A percentile compares a stretch with the other conserved stretches of the same genome.
phyloP scores from a whole-genome alignment of 2,113 vertebrate species.

The Salvator merianae region DNA sequence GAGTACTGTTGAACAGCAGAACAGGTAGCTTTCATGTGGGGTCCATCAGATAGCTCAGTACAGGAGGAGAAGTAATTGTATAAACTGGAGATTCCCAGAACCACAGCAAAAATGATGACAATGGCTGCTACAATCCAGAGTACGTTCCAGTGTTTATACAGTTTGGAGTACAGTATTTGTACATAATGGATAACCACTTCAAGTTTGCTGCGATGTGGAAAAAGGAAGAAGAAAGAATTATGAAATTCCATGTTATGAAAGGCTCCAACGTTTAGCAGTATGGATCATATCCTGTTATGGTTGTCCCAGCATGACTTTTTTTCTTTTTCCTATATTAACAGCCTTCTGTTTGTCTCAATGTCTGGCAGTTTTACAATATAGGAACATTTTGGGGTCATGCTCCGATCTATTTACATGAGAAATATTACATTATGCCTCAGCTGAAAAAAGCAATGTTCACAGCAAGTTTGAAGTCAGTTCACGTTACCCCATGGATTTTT shows the following conservation, averaged over 20 bases:
- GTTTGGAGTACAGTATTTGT: conserved; percentile 80
- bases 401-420: neutral
- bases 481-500: neutral
- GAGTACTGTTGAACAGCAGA: conserved; percentile 72
- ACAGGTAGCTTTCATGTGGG: conserved; percentile 72
- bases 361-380: neutral
- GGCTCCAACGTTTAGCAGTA: neutral
- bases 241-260: neutral
- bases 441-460: neutral
- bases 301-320: neutral
- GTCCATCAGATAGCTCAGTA: conserved; percentile 67
- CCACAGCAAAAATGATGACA: conserved; percentile 74
- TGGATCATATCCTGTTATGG: neutral
- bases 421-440: neutral
- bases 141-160: conserved; percentile 80
- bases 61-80: conserved; percentile 78
- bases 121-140: conserved; percentile 77
- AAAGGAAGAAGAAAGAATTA: conserved; percentile 20
- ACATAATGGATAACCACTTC: conserved; percentile 79
- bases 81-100: conserved; percentile 68
- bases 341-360: neutral
- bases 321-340: neutral
- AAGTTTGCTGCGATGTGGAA: conserved; percentile 79
- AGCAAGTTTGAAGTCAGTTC: neutral
- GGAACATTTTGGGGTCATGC: neutral